A percentile compares a stretch with the other conserved stretches of the same genome.
Evolutionary conservation across 2,797 vertebrate genomes (phyloP).

Genomic region (Silurus lanzhouensis): DNA sequence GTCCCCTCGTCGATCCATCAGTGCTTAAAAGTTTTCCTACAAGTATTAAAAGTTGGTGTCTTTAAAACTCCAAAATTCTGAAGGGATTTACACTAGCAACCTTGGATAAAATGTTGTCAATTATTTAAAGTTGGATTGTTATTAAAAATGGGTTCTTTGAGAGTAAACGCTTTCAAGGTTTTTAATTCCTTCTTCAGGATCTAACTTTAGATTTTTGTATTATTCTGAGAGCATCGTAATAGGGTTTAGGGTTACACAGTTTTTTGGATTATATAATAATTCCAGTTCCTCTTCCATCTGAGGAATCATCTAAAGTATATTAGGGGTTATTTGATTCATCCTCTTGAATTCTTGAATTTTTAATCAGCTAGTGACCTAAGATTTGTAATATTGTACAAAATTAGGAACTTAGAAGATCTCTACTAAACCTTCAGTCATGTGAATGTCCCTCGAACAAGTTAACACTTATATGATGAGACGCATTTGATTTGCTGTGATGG

Average conservation of each 20-base stretch:
- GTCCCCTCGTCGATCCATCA: too few species aligned
- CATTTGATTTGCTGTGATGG: conserved; percentile 46
- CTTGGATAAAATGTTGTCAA: background rate
- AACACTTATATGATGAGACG: conserved; percentile 46
- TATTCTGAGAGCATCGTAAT: background rate
- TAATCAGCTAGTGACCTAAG: background rate
- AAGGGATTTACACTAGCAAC: background rate
- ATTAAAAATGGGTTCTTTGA: background rate
- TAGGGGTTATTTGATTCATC: background rate
- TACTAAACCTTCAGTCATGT: background rate
- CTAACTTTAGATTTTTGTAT: background rate
- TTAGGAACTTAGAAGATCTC: background rate
- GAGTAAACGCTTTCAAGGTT: background rate
- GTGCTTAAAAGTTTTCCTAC: background rate
- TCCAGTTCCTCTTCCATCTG: background rate
- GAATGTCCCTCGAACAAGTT: background rate
- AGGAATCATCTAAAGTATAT: background rate
- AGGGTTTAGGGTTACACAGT: background rate
- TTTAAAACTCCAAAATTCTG: background rate
- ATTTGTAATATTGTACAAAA: background rate
- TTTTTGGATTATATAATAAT: background rate
- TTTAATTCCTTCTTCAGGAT: background rate
- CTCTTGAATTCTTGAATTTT: background rate
- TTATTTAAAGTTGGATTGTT: background rate
- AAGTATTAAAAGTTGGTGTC: background rate